These are phyloP conservation scores for Caenorhabditis drosophilae DNA, from an alignment of 2,888 invertebrate genomes.

Conservation along the genomic window DNA sequence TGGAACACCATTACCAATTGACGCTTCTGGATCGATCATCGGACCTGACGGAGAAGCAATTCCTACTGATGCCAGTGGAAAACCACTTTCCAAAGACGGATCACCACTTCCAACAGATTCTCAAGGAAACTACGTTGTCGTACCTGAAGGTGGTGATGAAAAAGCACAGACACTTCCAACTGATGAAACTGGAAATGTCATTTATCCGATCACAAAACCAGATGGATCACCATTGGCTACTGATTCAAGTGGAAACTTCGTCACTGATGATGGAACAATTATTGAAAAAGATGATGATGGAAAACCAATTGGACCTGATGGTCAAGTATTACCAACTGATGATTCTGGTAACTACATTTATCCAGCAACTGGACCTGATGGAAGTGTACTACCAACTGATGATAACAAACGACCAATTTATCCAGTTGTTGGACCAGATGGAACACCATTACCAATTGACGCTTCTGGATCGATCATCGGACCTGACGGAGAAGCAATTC, in stretches of 20 bases:
- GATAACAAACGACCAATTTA: conserved; percentile 29
- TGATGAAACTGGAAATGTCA: conserved; percentile 17
- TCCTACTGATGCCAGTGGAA: conserved; percentile 25
- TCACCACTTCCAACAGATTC: conserved; percentile 31
- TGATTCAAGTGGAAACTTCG: conserved; percentile 18
- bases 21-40: conserved; percentile 2
- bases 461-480: conserved; percentile 25
- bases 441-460: conserved; percentile 26
- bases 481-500: conserved; percentile 31
- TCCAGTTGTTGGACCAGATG: conserved; percentile 17
- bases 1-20: conserved; percentile 29
- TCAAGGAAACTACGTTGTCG: conserved; percentile 15
- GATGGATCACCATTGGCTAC: conserved; percentile 27
- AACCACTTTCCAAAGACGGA: conserved; percentile 28
- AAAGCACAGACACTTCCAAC: conserved; percentile 17
- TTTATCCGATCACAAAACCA: conserved; percentile 18
- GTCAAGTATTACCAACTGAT: conserved; percentile 37
- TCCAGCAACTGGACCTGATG: conserved; percentile 35
- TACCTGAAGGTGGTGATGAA: conserved; percentile 12
- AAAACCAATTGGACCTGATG: conserved; percentile 27
- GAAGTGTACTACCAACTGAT: conserved; percentile 28
- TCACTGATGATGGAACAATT: conserved; percentile 21
- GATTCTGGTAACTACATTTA: conserved; percentile 35
- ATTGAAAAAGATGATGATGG: conserved; percentile 40
- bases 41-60: conserved; percentile 34